A percentile compares a stretch with the other conserved stretches of the same genome.
These are phyloP conservation scores for Drosophila putrida DNA, from an alignment of 2,888 invertebrate genomes.

Conservation along the genomic window DNA sequence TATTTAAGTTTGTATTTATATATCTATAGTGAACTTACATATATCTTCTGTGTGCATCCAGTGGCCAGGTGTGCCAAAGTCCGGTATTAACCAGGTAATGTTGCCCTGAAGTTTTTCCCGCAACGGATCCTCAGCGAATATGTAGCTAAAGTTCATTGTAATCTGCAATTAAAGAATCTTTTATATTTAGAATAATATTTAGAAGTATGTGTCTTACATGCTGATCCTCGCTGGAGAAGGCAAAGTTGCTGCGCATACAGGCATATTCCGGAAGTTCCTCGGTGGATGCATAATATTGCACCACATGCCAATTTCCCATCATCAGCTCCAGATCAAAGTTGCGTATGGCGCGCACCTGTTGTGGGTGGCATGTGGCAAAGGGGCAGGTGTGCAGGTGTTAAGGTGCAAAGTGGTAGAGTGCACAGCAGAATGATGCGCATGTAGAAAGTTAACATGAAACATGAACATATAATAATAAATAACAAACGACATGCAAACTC, in stretches of 20 bases:
- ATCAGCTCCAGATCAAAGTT: constrained; percentile 93
- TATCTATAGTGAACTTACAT: constrained; percentile 87
- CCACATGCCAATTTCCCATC: constrained; percentile 93
- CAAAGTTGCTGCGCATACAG: constrained; percentile 90
- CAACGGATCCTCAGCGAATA: constrained; percentile 93
- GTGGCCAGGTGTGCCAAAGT: constrained; percentile 91
- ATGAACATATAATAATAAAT: constrained; percentile 1
- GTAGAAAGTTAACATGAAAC: constrained; percentile 16
- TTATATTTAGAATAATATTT: not conserved
- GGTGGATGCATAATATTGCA: constrained; percentile 95
- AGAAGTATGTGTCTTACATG: constrained; percentile 75
- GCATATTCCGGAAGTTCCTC: constrained; percentile 94
- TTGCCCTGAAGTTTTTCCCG: constrained; percentile 93
- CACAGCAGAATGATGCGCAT: constrained; percentile 4
- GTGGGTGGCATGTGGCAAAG: constrained; percentile 2
- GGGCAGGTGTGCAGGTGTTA: not conserved
- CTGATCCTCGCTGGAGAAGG: constrained; percentile 83
- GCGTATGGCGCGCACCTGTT: constrained; percentile 90
- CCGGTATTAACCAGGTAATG: constrained; percentile 94
- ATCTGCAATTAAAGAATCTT: constrained; percentile 86
- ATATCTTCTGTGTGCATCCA: constrained; percentile 95
- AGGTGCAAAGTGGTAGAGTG: constrained; percentile 2
- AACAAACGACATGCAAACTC: not conserved
- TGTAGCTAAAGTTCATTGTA: constrained; percentile 95
- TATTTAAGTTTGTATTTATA: no score